phyloP scores from a whole-genome alignment of 1,140 invertebrate species.

The Hormaphis cornu region DNA sequence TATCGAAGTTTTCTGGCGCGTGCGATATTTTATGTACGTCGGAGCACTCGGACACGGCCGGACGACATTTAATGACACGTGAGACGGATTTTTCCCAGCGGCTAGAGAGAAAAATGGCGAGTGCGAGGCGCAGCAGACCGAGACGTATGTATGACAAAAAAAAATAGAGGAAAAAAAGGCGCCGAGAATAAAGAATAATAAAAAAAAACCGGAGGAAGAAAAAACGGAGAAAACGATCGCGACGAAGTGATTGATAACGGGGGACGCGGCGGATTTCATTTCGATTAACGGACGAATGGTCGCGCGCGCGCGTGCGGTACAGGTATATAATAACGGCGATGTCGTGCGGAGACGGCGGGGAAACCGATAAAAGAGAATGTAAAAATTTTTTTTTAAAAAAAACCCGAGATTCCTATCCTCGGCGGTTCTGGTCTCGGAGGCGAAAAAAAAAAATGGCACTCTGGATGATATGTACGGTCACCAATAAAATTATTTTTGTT shows the following conservation, averaged over 20 bases:
- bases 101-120: slow-evolving; percentile 21
- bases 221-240: slow-evolving; percentile 3
- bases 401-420: too few species aligned
- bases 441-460: too few species aligned
- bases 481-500: too few species aligned
- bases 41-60: too few species aligned
- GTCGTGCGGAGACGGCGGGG: neutral
- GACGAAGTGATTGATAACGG: slow-evolving; percentile 26
- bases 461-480: too few species aligned
- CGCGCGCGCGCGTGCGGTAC: too few species aligned
- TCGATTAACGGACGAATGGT: slow-evolving; percentile 21
- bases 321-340: too few species aligned
- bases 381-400: too few species aligned
- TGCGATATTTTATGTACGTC: too few species aligned
- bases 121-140: neutral
- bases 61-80: slow-evolving; percentile 25
- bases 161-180: neutral
- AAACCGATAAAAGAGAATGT: slow-evolving; percentile 23
- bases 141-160: slow-evolving; percentile 23
- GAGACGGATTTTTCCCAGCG: neutral
- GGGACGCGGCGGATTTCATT: slow-evolving; percentile 14
- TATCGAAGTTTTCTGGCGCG: too few species aligned
- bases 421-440: too few species aligned
- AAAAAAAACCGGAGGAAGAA: neutral
- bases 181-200: neutral